A percentile compares a stretch with the other conserved stretches of the same genome.
phyloP scores from a whole-genome alignment of 1,140 invertebrate species.

The Neotoxoptera formosana region DNA sequence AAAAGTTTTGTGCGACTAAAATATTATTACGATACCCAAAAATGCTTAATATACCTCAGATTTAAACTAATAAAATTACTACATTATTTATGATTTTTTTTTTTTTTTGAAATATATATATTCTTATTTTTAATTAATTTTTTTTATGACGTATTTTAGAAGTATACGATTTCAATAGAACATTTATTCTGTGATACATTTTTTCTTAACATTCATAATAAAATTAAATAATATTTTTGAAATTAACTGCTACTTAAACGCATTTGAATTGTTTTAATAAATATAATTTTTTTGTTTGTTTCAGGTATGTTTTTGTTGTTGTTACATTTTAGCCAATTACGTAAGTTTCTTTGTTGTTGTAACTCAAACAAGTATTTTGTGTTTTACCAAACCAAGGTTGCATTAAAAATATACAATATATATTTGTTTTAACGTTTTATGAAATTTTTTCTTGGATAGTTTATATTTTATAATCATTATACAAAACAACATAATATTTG shows the following conservation, averaged over 20 bases:
- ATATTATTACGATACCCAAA: neutral
- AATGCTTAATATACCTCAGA: neutral
- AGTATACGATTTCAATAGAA: neutral
- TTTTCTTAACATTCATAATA: neutral
- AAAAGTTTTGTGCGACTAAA: neutral
- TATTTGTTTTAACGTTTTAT: neutral
- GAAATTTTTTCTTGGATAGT: neutral
- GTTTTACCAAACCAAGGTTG: neutral
- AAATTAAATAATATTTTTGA: neutral
- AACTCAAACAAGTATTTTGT: neutral
- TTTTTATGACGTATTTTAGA: too few species aligned
- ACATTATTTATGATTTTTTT: too few species aligned
- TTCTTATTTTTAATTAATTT: too few species aligned
- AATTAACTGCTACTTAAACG: neutral
- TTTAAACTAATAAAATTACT: neutral
- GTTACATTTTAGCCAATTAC: neutral
- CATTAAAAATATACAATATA: neutral
- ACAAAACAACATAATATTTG: neutral
- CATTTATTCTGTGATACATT: neutral
- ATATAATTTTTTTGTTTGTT: neutral
- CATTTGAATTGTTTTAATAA: neutral
- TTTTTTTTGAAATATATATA: neutral
- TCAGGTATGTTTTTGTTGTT: neutral
- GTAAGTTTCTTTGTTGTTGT: neutral
- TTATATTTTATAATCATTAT: neutral